A percentile compares a stretch with the other conserved stretches of the same genome.
phyloP scores from a whole-genome alignment of 2,888 invertebrate genomes.

The Sicus ferrugineus region DNA sequence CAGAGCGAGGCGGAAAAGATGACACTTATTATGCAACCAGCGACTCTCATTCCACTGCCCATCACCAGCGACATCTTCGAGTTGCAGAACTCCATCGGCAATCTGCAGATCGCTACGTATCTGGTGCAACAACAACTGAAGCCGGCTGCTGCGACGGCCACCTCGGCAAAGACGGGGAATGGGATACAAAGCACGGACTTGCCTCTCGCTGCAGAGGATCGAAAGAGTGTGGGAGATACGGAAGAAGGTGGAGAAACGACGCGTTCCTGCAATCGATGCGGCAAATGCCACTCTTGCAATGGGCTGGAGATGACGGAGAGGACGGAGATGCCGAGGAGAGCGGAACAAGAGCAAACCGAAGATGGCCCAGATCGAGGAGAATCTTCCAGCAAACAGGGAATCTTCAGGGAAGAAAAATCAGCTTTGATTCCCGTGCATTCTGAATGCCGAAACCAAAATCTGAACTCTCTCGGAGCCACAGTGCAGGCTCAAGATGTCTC shows the following conservation, averaged over 20 bases:
- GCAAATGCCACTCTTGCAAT: constrained; percentile 14
- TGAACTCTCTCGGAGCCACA: neutral
- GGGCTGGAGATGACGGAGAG: neutral
- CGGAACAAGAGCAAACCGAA: too few species aligned
- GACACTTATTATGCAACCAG: constrained; percentile 59
- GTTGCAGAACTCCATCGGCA: constrained; percentile 61
- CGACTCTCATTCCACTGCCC: constrained; percentile 62
- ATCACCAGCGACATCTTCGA: constrained; percentile 62
- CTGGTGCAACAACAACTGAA: constrained; percentile 59
- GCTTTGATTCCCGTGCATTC: constrained; percentile 52
- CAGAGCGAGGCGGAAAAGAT: constrained; percentile 49
- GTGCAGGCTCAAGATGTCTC: constrained; percentile 52
- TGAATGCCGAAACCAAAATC: too few species aligned
- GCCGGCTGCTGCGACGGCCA: constrained; percentile 44
- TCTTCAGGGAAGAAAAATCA: constrained; percentile 35
- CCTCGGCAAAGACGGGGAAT: constrained; percentile 48
- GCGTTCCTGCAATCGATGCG: constrained; percentile 3
- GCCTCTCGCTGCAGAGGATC: neutral
- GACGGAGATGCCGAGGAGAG: constrained; percentile 9
- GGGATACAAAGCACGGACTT: constrained; percentile 56
- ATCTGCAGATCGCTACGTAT: constrained; percentile 62
- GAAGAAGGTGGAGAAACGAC: constrained; percentile 40
- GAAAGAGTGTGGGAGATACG: neutral
- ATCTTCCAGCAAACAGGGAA: too few species aligned
- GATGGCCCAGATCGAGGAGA: too few species aligned